Percentiles rank a stretch among this genome's conserved stretches.
Evolutionary conservation across 2,797 vertebrate genomes (phyloP).

Genomic region (Vipera ursinii): DNA sequence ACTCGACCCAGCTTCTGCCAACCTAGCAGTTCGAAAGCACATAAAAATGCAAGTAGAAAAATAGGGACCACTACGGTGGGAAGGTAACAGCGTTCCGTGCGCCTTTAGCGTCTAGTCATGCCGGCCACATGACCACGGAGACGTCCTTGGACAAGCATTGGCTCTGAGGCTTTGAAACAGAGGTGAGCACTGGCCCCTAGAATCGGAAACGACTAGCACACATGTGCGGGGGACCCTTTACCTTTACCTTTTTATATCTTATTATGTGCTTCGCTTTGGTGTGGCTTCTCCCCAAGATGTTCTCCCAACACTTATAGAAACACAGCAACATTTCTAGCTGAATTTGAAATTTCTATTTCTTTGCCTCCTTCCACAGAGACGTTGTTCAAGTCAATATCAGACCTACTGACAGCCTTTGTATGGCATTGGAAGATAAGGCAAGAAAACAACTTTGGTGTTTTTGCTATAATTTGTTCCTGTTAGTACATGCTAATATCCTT

Average conservation of each 20-base stretch:
- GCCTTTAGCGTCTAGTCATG: no score
- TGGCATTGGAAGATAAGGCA: not conserved
- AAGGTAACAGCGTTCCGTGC: no score
- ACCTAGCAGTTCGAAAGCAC: no score
- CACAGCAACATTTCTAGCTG: not conserved
- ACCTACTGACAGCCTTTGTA: not conserved
- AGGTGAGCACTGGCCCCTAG: no score
- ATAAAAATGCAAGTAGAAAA: no score
- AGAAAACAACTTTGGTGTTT: not conserved
- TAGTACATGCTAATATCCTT: not conserved
- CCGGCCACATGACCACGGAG: no score
- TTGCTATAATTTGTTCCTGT: not conserved
- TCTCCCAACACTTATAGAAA: not conserved
- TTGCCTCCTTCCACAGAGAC: not conserved
- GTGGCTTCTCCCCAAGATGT: not conserved
- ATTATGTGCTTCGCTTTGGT: not conserved
- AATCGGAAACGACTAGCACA: no score
- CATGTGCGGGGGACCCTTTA: no score
- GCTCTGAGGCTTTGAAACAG: no score
- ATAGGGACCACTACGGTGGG: no score
- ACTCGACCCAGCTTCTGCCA: no score
- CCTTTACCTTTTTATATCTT: not conserved
- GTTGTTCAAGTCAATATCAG: not conserved
- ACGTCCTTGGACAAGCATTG: no score
- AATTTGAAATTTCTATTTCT: not conserved